Conservation (phyloP, 2,888 invertebrate genomes). For the Drosophila birchii region DNA sequence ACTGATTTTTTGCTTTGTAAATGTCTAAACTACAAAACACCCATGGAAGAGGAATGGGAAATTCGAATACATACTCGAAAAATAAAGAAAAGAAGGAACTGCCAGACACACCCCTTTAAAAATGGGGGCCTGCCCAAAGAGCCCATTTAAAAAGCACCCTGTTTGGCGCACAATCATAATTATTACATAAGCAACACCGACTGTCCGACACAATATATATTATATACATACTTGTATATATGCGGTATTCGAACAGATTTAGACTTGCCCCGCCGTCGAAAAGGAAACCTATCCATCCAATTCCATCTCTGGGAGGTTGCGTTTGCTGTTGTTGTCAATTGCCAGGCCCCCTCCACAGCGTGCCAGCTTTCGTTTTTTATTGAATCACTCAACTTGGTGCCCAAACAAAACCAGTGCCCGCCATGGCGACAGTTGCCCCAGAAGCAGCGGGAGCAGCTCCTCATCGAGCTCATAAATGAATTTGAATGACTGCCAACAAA, state of each 20-base stretch:
- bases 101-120: constrained; percentile 1
- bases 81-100: neutral
- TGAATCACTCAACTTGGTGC: constrained; percentile 18
- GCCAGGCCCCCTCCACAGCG: constrained; percentile 65
- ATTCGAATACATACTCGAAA: neutral
- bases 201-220: constrained; percentile 1
- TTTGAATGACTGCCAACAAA: constrained; percentile 70
- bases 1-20: neutral
- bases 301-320: constrained; percentile 12
- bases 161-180: constrained; percentile 14
- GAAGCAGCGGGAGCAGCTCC: constrained; percentile 1
- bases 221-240: constrained; percentile 3
- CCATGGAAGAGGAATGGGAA: too few relatives aligned
- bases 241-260: constrained; percentile 26
- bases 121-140: constrained; percentile 43
- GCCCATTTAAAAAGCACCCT: constrained; percentile 25
- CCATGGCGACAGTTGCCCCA: constrained; percentile 67
- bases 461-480: constrained; percentile 38
- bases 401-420: constrained; percentile 53
- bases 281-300: constrained; percentile 61
- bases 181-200: constrained; percentile 14
- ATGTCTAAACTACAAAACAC: too few relatives aligned
- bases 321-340: constrained; percentile 62
- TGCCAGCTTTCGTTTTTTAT: constrained; percentile 72
- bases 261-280: constrained; percentile 34